Evolutionary conservation across 2,797 vertebrate genomes (phyloP), one percentile per base, ranked within the genome.

Genomic region (Craterocephalus amniculus): DNA sequence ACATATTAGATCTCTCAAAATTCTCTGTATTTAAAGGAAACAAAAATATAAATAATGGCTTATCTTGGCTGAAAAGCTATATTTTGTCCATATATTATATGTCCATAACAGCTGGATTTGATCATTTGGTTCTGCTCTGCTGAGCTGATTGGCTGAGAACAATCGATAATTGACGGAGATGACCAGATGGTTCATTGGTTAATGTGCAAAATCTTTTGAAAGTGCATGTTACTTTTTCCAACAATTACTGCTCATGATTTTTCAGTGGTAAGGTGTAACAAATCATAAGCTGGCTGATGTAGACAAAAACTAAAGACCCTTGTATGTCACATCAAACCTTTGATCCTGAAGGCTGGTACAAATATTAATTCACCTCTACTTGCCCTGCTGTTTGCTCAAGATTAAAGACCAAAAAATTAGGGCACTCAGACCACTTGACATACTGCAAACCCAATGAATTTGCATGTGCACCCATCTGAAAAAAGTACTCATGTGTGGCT

Each of bases 351-450:
- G 54, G 65, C 61, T 65, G 63, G 48, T 59, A 54, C 67, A 71
- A 24, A 38, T 78, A 76, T 59, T 35, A 56, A 82, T 70, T 71
- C 57, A 58, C 69, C 58, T 76, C 58, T 40, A 40, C 64, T 67
- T 68, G 26, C 58, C 58, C 67, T 64, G 45, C 55, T 29, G 60
- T 43, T 56, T 70, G 59, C 22, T 16, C 14, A 18, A 67, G 68
- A 83, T 81, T 66, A 81, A 76, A 84, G 67, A 61, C 24, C 51
- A 54, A 63, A 52, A 26, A 27, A 16, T 11, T 26, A 64, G 60
- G 76, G 57, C 52, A 55, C 38, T 60, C 38, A 40, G 20, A 58
- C 34, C 31, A 64, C 54, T 56, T 34, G 36, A 63, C 12, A 2
- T 35, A 29, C 72, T 74, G 54, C 35, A 56, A 49, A 67, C 54